These are phyloP conservation scores for Pungitius pungitius DNA, from an alignment of 2,113 vertebrate genomes.

Conservation along the genomic window DNA sequence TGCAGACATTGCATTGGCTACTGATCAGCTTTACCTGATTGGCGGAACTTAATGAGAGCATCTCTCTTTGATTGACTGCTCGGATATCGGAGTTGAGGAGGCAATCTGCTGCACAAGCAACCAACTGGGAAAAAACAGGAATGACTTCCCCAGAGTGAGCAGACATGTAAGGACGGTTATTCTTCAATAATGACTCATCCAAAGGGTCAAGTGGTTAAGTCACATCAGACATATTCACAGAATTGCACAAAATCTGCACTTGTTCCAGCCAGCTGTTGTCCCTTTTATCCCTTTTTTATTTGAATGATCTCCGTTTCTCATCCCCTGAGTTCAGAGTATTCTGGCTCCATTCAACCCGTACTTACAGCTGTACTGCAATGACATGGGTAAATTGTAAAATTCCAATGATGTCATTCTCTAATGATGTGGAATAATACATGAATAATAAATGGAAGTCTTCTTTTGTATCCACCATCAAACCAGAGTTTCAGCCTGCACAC, in stretches of 20 bases:
- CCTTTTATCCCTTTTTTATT: not conserved
- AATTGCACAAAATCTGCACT: not conserved
- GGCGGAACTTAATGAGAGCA: slow-evolving; percentile 9
- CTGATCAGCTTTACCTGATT: not conserved
- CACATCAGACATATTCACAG: not conserved
- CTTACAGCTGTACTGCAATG: not conserved
- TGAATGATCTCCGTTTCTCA: not conserved
- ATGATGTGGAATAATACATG: not conserved
- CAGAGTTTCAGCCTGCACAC: not conserved
- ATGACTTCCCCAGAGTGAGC: slow-evolving; percentile 4
- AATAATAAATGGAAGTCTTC: not conserved
- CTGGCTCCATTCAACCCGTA: not conserved
- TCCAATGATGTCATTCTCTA: not conserved
- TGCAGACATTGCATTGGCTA: not conserved
- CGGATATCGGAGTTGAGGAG: slow-evolving; percentile 36
- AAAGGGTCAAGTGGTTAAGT: not conserved
- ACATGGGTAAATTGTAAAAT: not conserved
- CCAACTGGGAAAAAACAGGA: slow-evolving; percentile 19
- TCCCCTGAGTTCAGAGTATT: too few species aligned
- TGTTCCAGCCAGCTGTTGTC: not conserved
- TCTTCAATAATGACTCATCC: not conserved
- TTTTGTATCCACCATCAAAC: not conserved
- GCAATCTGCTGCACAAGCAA: slow-evolving; percentile 7
- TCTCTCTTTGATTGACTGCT: not conserved
- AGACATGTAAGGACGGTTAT: not conserved